Conservation (phyloP, 2,888 invertebrate species). For the Coleophora deauratella region DNA sequence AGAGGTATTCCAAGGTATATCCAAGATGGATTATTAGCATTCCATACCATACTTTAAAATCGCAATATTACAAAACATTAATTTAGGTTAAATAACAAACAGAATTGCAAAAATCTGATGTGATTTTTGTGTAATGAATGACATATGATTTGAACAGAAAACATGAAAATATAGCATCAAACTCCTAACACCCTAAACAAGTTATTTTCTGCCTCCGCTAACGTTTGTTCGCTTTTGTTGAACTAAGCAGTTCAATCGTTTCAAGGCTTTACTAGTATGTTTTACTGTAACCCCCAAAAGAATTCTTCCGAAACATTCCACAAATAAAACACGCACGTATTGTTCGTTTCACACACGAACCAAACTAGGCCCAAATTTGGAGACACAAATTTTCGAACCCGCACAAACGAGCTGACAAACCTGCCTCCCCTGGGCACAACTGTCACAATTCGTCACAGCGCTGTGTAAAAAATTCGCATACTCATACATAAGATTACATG, state of each 20-base stretch:
- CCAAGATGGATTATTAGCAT: no score
- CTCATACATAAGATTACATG: slow-evolving; percentile 10
- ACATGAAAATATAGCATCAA: no score
- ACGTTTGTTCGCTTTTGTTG: no score
- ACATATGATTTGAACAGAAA: no score
- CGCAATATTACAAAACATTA: no score
- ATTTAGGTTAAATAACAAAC: no score
- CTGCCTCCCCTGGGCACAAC: slow-evolving; percentile 38
- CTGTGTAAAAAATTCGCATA: slow-evolving; percentile 29
- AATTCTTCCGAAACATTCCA: slow-evolving; percentile 46
- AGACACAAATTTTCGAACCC: slow-evolving; percentile 54
- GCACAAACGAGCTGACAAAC: slow-evolving; percentile 65
- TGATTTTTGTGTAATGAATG: no score
- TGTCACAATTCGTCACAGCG: slow-evolving; percentile 41
- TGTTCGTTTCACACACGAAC: slow-evolving; percentile 63
- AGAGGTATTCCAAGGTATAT: no score
- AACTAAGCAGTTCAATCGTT: not conserved
- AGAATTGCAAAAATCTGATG: no score
- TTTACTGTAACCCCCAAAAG: slow-evolving; percentile 37
- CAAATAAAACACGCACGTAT: slow-evolving; percentile 63
- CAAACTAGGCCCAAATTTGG: no score
- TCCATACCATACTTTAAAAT: no score
- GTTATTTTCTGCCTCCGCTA: not conserved
- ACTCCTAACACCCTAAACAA: not conserved
- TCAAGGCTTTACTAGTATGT: not conserved